These are phyloP conservation scores for Bettongia penicillata DNA, from an alignment of 2,113 vertebrate genomes.

Conservation along the genomic window DNA sequence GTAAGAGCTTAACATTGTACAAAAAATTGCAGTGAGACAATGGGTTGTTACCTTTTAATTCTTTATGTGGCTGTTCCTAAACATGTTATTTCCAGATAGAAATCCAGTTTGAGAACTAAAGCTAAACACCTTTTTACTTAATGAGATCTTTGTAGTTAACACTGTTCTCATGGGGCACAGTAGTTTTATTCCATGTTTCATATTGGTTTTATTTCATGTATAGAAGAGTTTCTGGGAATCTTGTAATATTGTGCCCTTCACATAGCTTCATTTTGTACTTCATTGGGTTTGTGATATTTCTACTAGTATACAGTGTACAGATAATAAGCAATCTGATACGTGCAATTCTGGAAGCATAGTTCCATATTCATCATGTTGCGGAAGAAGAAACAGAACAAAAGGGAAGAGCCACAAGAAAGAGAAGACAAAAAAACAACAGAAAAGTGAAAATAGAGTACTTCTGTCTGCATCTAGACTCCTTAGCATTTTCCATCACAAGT, in stretches of 20 bases:
- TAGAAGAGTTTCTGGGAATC: neutral
- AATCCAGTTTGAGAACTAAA: constrained; percentile 21
- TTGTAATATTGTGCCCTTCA: neutral
- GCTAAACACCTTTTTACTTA: constrained; percentile 9
- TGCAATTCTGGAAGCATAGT: too few relatives aligned
- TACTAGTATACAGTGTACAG: neutral
- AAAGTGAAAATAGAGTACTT: too few relatives aligned
- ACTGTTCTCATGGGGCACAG: neutral
- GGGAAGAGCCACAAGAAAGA: too few relatives aligned
- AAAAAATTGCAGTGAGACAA: constrained; percentile 1
- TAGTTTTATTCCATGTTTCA: constrained; percentile 43
- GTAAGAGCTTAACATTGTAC: neutral
- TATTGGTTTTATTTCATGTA: constrained; percentile 11
- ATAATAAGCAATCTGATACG: neutral
- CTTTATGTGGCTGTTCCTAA: neutral
- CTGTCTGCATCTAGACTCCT: too few relatives aligned
- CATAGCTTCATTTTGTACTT: constrained; percentile 9
- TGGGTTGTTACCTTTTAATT: constrained; percentile 3
- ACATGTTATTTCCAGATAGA: constrained; percentile 19
- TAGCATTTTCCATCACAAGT: too few relatives aligned
- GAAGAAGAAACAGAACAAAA: too few relatives aligned
- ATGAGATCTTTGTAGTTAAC: constrained; percentile 31
- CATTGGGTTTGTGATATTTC: constrained; percentile 23
- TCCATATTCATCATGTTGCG: too few relatives aligned
- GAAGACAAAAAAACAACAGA: too few relatives aligned